Base-by-base conservation (phyloP, 2,797 vertebrate genomes). In the Hephaestus fuliginosus region DNA sequence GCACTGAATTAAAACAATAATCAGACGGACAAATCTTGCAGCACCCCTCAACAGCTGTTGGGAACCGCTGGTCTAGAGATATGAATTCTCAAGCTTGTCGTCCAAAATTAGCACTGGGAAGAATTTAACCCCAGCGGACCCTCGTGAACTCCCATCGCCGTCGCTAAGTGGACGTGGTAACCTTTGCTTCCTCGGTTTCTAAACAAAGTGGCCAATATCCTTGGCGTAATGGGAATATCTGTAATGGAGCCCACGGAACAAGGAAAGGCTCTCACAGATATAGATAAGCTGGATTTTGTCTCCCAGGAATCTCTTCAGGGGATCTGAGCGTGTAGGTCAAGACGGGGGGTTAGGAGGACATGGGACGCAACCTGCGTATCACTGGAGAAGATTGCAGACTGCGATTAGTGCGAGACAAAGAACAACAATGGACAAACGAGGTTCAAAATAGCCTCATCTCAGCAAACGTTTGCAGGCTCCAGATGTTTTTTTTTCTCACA, bases 91-190 rank as follows among this genome's bases (percentile, higher is more conserved):
- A 91, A 73, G 82, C 74, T 75, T 74, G 61, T 77, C 7, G 20
- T 89, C 83, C 66, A 87, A 89, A 91, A 81, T 91, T 55, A 92
- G 86, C 46, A 46, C 14, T 84, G 80, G 81, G 75, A 85, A 87
- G 33, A 76, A 46, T 15, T 43, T 78, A 77, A 71, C 77, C 87
- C 25, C 56, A 14, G 48, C 0, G 30, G 22, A 57, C 71, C 67
- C 64, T 64, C 4, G 7, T 51, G 7, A 64, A 64, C 55, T 22
- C 51, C 69, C 18, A 81, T 4, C 7, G 15, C 58, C 17, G 80
- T 52, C 70, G 66, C 51, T 14, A 63, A 81, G 70, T 61, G n/a
- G 51, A 52, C 82, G 80, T 74, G 70, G 65, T 63, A 83, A 87
- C 69, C 82, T 90, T 78, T 88, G 80, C 74, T 66, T 87, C 77